Base-by-base conservation (phyloP, 2,797 vertebrate genomes). In the Aphelocoma californica region DNA sequence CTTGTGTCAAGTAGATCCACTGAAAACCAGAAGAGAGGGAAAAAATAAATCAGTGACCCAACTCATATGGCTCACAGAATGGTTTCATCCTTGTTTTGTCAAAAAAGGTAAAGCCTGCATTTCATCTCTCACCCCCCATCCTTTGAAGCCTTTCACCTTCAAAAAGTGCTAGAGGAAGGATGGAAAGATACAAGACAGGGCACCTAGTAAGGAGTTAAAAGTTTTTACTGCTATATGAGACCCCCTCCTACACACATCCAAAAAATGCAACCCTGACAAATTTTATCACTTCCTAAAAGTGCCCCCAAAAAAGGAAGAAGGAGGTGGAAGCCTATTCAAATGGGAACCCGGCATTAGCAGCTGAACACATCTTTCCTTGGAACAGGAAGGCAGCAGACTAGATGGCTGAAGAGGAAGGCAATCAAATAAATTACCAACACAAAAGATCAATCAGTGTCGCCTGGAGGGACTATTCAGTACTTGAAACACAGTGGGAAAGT, bases 1-100 rank as follows among this genome's bases (percentile, higher is more conserved):
- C 97, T 98, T 18, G 98, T 98, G 93, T 98, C 96, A 36, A 98
- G 97, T 3, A 98, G 96, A 78, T 97, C 96, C 92, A 98, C 98
- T 98, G 95, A 65, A 95, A 96, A 88, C 6, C 83, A 84, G 38
- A 86, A 44, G 21, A 40, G 18, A 42, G 5, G 28, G 14, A 3
- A 38, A 89, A 88, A 47, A 56, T 18, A 48, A 45, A 60, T 90
- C 51, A 81, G 32, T 77, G 67, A 78, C 6, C 17, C 40, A 81
- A 26, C 15, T 71, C 32, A 28, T 17, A 45, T 1, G 5, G 45
- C 34, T 53, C 40, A 18, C 6, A 6, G 29, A 89, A 81, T 38
- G 23, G 31, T 42, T 87, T 73, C 40, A 69, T 51, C 42, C 57
- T 69, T 18, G 0, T 67, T 90, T 78, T 70, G 65, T 77, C 45